phyloP scores from a whole-genome alignment of 2,113 vertebrate species.

The Apodemus speciosus region DNA sequence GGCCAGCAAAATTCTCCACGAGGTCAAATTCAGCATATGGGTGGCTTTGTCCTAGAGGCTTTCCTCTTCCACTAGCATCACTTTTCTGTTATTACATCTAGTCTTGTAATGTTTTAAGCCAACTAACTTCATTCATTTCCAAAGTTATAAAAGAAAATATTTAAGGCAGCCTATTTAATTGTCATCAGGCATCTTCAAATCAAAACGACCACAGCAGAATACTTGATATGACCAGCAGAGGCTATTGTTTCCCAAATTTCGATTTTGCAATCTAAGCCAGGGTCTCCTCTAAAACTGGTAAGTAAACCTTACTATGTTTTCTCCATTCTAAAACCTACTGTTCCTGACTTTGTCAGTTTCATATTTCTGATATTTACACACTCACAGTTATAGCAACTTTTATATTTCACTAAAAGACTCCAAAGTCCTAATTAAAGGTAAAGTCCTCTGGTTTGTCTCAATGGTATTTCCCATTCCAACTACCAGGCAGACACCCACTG shows the following conservation, averaged over 20 bases:
- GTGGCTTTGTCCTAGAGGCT: neutral
- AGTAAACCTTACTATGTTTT: neutral
- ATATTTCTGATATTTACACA: neutral
- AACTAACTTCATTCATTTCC: neutral
- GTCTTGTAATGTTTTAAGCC: neutral
- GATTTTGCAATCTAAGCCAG: neutral
- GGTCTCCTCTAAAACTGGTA: neutral
- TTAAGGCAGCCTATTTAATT: neutral
- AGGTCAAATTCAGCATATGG: neutral
- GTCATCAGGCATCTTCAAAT: constrained; percentile 29
- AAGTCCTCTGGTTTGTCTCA: neutral
- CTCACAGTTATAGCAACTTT: neutral
- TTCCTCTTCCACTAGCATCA: neutral
- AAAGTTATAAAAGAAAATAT: neutral
- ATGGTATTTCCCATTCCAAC: rapidly evolving
- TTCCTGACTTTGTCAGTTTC: neutral
- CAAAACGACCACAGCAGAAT: neutral
- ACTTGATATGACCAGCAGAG: neutral
- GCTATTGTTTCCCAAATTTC: neutral
- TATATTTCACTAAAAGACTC: neutral
- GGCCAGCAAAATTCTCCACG: neutral
- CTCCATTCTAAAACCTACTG: neutral
- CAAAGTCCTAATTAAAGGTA: neutral
- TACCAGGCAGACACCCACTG: neutral
- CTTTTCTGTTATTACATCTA: neutral